Percentiles rank a stretch among this genome's conserved stretches.
Conservation (phyloP, 2,797 vertebrate genomes). For the Chlorospingus semifuscus region DNA sequence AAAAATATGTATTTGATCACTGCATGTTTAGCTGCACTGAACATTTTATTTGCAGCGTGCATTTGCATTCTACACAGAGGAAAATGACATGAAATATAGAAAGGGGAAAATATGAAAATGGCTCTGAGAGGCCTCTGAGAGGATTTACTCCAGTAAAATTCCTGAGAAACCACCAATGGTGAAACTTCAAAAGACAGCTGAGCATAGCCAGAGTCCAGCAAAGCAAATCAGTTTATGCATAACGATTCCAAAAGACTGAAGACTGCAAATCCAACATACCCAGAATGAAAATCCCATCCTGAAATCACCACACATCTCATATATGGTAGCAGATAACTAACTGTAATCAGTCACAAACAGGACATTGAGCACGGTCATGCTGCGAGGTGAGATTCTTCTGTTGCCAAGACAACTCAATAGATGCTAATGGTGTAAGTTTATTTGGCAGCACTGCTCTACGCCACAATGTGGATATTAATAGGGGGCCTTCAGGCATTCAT, state of each 20-base stretch:
- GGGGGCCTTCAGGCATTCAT: slow-evolving; percentile 19
- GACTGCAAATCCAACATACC: not conserved
- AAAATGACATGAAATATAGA: not conserved
- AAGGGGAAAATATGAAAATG: not conserved
- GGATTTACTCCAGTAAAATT: not conserved
- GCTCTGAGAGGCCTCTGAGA: not conserved
- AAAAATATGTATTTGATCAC: not conserved
- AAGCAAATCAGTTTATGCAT: not conserved
- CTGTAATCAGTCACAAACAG: not conserved
- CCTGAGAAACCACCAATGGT: not conserved
- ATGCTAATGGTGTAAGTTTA: slow-evolving; percentile 4
- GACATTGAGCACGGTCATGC: not conserved
- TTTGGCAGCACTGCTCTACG: not conserved
- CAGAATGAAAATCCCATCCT: not conserved
- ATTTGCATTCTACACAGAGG: not conserved
- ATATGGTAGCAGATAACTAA: not conserved
- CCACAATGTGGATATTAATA: not conserved
- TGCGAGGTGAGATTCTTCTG: not conserved
- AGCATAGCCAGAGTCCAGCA: not conserved
- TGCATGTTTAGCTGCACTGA: not conserved
- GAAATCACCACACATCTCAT: not conserved
- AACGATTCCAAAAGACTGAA: not conserved
- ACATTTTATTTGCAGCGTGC: not conserved
- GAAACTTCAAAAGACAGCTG: not conserved
- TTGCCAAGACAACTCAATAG: slow-evolving; percentile 58